Conservation (phyloP, 2,797 vertebrate genomes). For the Xerus rutilus region DNA sequence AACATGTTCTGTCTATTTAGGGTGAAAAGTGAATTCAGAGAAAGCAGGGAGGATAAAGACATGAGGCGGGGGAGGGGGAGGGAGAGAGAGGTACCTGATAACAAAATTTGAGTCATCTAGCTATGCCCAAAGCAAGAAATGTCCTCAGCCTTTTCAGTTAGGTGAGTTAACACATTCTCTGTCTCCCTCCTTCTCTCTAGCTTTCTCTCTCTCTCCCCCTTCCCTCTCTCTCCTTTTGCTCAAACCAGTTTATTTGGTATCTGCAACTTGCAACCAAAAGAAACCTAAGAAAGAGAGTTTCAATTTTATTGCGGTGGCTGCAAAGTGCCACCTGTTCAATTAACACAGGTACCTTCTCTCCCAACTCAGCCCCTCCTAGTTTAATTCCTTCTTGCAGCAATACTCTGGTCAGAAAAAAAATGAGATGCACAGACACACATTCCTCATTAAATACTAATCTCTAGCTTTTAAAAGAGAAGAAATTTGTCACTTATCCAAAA, state of each 20-base stretch:
- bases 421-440: background rate
- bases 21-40: constrained; percentile 21
- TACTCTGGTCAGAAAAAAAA: background rate
- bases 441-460: background rate
- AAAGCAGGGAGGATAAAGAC: background rate
- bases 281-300: background rate
- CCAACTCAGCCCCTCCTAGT: background rate
- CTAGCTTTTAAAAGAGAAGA: constrained; percentile 21
- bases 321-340: background rate
- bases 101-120: background rate
- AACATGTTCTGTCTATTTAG: background rate
- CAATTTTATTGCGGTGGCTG: background rate
- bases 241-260: constrained; percentile 4
- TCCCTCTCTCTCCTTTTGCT: background rate
- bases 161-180: background rate
- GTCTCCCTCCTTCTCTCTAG: background rate
- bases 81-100: background rate
- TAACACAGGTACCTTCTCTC: background rate
- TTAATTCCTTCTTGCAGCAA: constrained; percentile 1
- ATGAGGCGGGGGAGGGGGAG: background rate
- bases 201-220: no score
- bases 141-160: background rate
- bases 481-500: background rate
- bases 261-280: background rate
- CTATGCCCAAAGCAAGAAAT: background rate